Conservation (phyloP, 2,888 invertebrate genomes). For the Dynastes tityus region DNA sequence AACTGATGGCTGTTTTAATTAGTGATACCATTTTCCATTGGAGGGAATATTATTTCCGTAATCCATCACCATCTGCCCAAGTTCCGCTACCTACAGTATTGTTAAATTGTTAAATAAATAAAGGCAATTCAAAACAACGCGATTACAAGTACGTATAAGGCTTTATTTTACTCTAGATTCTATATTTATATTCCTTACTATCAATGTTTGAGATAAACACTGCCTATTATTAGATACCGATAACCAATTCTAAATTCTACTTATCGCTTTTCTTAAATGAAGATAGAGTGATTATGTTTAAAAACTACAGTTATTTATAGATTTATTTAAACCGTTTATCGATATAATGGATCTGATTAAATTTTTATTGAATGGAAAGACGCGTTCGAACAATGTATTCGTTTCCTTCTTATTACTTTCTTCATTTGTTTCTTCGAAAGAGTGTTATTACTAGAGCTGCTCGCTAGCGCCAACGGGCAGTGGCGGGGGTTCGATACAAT, state of each 20-base stretch:
- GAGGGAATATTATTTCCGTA: no score
- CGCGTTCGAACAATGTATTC: not conserved
- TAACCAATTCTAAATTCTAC: constrained; percentile 54
- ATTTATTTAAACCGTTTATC: not conserved
- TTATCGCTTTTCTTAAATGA: constrained; percentile 48
- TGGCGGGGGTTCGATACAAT: no score
- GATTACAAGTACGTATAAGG: no score
- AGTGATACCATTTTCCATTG: no score
- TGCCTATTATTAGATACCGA: constrained; percentile 56
- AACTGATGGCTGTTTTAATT: no score
- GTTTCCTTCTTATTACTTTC: not conserved
- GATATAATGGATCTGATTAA: not conserved
- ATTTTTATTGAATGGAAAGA: not conserved
- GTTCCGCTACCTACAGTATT: no score
- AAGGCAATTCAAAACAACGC: no score
- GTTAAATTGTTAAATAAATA: no score
- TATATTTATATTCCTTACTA: constrained; percentile 52
- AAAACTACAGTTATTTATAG: constrained; percentile 42
- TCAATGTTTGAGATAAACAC: constrained; percentile 51
- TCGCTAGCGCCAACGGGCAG: no score
- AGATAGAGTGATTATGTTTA: constrained; percentile 29
- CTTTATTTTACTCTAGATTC: constrained; percentile 17
- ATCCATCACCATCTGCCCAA: no score
- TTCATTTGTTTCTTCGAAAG: not conserved
- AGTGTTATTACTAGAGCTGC: no score